These are phyloP conservation scores for Imbricaverruca yamaguchii DNA, from an alignment of 2,888 invertebrate species.

Conservation along the genomic window DNA sequence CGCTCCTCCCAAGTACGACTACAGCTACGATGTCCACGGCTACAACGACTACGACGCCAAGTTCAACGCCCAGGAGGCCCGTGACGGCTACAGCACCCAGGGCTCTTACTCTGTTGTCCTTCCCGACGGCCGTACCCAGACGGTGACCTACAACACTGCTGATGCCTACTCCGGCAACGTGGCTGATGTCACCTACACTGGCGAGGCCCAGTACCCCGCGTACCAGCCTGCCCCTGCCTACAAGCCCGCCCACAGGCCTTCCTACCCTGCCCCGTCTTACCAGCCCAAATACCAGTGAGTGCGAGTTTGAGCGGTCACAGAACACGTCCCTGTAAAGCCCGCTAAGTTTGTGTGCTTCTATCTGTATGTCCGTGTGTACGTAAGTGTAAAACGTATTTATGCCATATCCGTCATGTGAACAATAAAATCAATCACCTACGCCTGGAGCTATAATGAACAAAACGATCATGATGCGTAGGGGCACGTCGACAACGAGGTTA, in stretches of 20 bases:
- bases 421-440: too few species aligned
- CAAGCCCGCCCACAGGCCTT: conserved; percentile 20
- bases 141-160: conserved; percentile 25
- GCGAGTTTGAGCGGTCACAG: too few species aligned
- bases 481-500: too few species aligned
- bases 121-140: conserved; percentile 31
- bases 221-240: conserved; percentile 25
- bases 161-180: conserved; percentile 28
- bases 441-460: too few species aligned
- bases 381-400: too few species aligned
- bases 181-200: conserved; percentile 30
- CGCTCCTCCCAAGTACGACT: conserved; percentile 23
- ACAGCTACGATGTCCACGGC: conserved; percentile 28
- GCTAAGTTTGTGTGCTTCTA: too few species aligned
- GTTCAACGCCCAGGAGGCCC: conserved; percentile 25
- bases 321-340: too few species aligned
- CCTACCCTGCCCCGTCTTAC: not conserved
- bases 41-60: conserved; percentile 26
- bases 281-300: too few species aligned
- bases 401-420: too few species aligned
- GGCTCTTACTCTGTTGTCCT: conserved; percentile 31
- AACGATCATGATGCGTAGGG: too few species aligned
- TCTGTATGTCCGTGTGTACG: too few species aligned
- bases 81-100: conserved; percentile 28
- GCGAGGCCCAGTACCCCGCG: conserved; percentile 29